Conservation (phyloP, 2,888 invertebrate species). For the Synanthedon andrenaeformis region DNA sequence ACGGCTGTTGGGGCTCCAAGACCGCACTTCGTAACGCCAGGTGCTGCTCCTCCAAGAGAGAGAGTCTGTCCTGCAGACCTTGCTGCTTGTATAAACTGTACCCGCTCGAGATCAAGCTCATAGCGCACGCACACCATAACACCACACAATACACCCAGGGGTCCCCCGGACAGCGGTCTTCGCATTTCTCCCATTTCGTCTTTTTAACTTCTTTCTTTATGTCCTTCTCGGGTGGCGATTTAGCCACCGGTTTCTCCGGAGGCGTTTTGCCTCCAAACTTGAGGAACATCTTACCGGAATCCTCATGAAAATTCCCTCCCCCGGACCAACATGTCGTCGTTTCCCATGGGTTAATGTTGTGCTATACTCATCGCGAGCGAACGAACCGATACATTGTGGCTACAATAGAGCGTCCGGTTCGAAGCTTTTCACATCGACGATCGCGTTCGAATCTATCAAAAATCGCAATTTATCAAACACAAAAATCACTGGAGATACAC, state of each 20-base stretch:
- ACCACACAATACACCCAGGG: constrained; percentile 62
- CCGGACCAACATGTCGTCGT: background rate
- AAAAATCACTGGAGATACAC: constrained; percentile 12
- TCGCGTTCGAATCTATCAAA: constrained; percentile 12
- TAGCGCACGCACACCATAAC: constrained; percentile 75
- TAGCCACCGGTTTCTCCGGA: constrained; percentile 17
- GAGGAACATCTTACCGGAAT: constrained; percentile 42
- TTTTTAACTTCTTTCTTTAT: constrained; percentile 27
- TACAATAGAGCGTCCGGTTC: constrained; percentile 23
- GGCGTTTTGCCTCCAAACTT: constrained; percentile 54
- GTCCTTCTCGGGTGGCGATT: constrained; percentile 22
- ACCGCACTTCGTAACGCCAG: constrained; percentile 62
- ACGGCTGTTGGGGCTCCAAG: constrained; percentile 62
- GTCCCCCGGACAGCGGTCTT: constrained; percentile 45
- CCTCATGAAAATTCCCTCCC: constrained; percentile 5
- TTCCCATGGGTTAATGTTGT: background rate
- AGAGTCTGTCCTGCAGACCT: constrained; percentile 61
- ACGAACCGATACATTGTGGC: constrained; percentile 24
- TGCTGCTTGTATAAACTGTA: constrained; percentile 72
- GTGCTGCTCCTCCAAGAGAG: constrained; percentile 69
- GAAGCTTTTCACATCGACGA: constrained; percentile 23
- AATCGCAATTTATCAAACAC: constrained; percentile 1
- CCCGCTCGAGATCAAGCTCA: constrained; percentile 73
- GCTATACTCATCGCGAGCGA: constrained; percentile 11
- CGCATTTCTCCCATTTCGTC: constrained; percentile 47